Conservation (phyloP, 1,140 invertebrate genomes). For the Oedothorax gibbosus region DNA sequence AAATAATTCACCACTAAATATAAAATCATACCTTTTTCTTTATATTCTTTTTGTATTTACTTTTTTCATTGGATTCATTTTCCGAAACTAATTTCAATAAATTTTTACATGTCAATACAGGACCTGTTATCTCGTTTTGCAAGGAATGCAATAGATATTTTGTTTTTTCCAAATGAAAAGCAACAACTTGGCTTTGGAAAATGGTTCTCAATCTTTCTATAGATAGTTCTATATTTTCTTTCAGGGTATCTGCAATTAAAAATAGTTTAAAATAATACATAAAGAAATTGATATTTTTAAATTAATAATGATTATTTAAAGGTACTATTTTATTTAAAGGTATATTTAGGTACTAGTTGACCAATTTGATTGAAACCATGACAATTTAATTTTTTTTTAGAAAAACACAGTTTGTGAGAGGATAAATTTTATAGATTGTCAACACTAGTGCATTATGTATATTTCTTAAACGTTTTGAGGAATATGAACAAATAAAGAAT, state of each 20-base stretch:
- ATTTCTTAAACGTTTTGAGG: no score
- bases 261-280: no score
- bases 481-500: no score
- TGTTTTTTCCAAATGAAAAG: slow-evolving; percentile 25
- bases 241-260: slow-evolving; percentile 32
- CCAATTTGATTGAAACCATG: no score
- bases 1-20: not conserved
- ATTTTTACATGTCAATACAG: not conserved
- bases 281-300: no score
- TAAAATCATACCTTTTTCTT: slow-evolving; percentile 33
- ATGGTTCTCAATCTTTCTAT: slow-evolving; percentile 32
- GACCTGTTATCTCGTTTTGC: not conserved
- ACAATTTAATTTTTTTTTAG: no score
- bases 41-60: slow-evolving; percentile 24
- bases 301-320: no score
- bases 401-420: no score
- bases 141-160: slow-evolving; percentile 3
- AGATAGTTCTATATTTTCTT: slow-evolving; percentile 40
- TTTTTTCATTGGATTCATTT: slow-evolving; percentile 22
- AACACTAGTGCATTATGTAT: no score
- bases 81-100: slow-evolving; percentile 12
- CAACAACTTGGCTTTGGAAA: slow-evolving; percentile 32
- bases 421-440: no score
- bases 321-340: no score
- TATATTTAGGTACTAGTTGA: no score